Conservation (phyloP, 92 coral and sea anemone species). For the Chrysogorgia sp. region DNA sequence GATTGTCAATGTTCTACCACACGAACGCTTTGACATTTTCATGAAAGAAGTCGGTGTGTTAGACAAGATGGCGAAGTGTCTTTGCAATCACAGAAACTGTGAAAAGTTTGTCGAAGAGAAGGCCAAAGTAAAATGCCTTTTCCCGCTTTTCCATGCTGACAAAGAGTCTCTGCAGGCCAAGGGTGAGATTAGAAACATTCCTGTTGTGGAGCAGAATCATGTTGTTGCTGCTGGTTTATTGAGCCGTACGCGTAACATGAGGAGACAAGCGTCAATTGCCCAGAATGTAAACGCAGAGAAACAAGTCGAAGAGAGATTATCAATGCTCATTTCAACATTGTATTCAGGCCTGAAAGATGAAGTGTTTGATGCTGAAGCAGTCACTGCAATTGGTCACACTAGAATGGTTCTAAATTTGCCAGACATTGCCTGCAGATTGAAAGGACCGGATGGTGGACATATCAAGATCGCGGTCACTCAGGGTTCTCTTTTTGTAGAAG, state of each 20-base stretch:
- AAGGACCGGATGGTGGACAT: slow-evolving; percentile 27
- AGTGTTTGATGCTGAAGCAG: slow-evolving; percentile 26
- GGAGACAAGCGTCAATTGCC: slow-evolving; percentile 17
- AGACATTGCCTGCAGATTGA: slow-evolving; percentile 33
- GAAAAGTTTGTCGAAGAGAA: slow-evolving; percentile 16
- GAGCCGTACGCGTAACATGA: slow-evolving; percentile 27
- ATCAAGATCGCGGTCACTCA: slow-evolving; percentile 29
- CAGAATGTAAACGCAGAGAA: slow-evolving; percentile 23
- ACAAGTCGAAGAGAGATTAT: slow-evolving; percentile 25
- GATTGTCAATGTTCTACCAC: slow-evolving; percentile 29
- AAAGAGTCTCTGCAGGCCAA: slow-evolving; percentile 17
- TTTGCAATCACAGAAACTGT: slow-evolving; percentile 9
- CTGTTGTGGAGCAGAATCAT: slow-evolving; percentile 25
- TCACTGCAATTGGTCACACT: slow-evolving; percentile 32
- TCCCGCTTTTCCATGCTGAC: slow-evolving; percentile 14
- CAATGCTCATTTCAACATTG: slow-evolving; percentile 28
- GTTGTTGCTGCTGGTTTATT: slow-evolving; percentile 24
- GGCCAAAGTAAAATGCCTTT: slow-evolving; percentile 31
- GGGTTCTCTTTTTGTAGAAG: slow-evolving; percentile 20
- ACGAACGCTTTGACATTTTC: slow-evolving; percentile 22
- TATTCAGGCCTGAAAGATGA: slow-evolving; percentile 29
- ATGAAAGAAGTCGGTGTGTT: slow-evolving; percentile 21
- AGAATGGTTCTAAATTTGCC: slow-evolving; percentile 22
- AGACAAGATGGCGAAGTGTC: slow-evolving; percentile 19
- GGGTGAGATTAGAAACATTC: slow-evolving; percentile 21